Evolutionary conservation across 2,113 vertebrate species (phyloP).

Genomic region (Trogon surrucura): DNA sequence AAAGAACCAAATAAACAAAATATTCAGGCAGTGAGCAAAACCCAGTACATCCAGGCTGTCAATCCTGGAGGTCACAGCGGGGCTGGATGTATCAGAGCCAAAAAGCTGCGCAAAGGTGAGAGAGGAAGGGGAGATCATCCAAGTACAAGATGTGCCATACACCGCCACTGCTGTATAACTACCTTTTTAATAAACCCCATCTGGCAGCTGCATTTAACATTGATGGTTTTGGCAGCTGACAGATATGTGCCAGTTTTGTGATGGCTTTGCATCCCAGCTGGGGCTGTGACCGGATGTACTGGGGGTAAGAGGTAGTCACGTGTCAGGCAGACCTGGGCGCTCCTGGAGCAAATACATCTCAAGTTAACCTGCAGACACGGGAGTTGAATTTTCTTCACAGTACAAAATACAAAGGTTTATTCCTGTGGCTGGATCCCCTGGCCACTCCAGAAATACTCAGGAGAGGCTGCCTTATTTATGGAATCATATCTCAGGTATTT

Average conservation of each 20-base stretch:
- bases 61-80: neutral
- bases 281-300: fast-evolving
- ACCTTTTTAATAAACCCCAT: conserved; percentile 49
- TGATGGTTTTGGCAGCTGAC: conserved; percentile 49
- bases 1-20: neutral
- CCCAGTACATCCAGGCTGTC: neutral
- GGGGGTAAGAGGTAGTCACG: fast-evolving
- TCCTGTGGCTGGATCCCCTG: neutral
- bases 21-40: neutral
- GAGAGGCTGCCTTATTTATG: conserved; percentile 17
- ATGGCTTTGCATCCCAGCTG: neutral
- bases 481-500: neutral
- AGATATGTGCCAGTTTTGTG: neutral
- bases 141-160: neutral
- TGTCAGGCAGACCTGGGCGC: neutral
- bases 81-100: neutral
- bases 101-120: neutral
- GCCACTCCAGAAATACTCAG: neutral
- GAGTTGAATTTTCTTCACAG: fast-evolving
- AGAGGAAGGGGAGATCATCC: neutral
- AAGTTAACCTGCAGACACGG: neutral
- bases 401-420: neutral
- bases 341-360: neutral
- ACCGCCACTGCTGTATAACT: neutral
- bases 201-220: conserved; percentile 57